Evolutionary conservation across 2,113 vertebrate species (phyloP).

Genomic region (Cyphomyrus discorhynchus): DNA sequence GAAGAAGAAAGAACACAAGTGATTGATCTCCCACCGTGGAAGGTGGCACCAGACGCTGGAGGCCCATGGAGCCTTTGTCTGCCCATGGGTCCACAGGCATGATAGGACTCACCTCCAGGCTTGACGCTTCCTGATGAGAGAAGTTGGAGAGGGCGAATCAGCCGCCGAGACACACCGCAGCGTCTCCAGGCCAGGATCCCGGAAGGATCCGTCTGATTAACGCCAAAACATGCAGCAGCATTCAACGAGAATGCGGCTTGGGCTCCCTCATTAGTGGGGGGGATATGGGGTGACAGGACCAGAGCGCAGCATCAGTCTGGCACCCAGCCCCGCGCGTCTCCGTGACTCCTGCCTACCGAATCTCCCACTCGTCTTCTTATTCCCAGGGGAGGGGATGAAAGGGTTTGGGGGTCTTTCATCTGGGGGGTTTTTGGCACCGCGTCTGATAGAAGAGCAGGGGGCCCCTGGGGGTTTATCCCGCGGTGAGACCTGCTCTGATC

Average conservation of each 20-base stretch:
- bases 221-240: background rate
- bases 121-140: background rate
- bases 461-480: background rate
- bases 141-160: background rate
- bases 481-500: background rate
- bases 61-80: background rate
- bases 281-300: background rate
- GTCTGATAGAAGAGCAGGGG: background rate
- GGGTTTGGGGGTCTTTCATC: slow-evolving; percentile 13
- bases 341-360: background rate
- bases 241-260: background rate
- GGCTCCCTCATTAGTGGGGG: background rate
- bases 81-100: background rate
- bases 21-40: background rate
- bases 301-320: background rate
- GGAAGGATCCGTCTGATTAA: background rate
- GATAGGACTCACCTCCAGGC: background rate
- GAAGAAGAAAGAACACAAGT: background rate
- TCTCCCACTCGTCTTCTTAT: background rate
- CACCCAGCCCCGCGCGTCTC: background rate
- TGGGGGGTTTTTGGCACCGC: slow-evolving; percentile 4
- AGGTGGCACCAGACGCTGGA: background rate
- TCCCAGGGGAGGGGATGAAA: slow-evolving; percentile 13
- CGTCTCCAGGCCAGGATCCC: background rate
- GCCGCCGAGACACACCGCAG: background rate